Base-by-base conservation (phyloP, 2,113 vertebrate genomes). In the Urocynchramus pylzowi region DNA sequence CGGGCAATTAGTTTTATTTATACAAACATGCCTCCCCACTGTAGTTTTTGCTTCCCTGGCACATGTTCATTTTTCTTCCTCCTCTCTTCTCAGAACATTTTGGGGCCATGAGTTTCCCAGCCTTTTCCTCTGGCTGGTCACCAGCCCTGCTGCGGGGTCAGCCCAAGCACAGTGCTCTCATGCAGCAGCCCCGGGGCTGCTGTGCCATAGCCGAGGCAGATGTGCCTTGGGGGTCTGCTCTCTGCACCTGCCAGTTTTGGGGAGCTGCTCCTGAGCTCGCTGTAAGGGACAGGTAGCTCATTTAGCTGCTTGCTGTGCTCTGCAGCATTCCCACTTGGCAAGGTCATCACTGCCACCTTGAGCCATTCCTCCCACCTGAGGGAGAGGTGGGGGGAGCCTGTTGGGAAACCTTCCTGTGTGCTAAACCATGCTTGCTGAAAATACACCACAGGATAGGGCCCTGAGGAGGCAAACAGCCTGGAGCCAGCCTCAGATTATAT, bases 141-240 rank as follows among this genome's bases (percentile, higher is more conserved):
- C 13, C 49, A 84, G 54, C 44, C 57, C 33, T 64, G 1, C 5
- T 42, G 26, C 22, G 27, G 53, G n/a, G 26, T n/a, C 1, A 6
- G 56, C 59, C 31, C 47, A 49, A 30, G 52, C 1, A 0, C 1
- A 6, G 23, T 3, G 13, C 5, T 16, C 45, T 63, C 24, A 1
- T 4, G 28, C 49, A 37, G 47, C 53, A 42, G 42, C 31, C 5
- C 15, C 22, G 8, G 41, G 16, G 33, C 41, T 52, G 41, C 37
- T 52, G 17, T 11, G 60, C 0, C 0, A 41, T 1, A 39, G 41
- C 69, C 1, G 1, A 50, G 39, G 54, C 22, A 35, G 57, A 9
- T 1, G 21, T 39, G 70, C 13, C 1, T 0, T 1, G 19, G n/a
- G 6, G n/a, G 7, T 13, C 57, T 86, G 52, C 17, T 27, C 16